Base-by-base conservation (phyloP, 2,113 vertebrate species). In the Festucalex cinctus region DNA sequence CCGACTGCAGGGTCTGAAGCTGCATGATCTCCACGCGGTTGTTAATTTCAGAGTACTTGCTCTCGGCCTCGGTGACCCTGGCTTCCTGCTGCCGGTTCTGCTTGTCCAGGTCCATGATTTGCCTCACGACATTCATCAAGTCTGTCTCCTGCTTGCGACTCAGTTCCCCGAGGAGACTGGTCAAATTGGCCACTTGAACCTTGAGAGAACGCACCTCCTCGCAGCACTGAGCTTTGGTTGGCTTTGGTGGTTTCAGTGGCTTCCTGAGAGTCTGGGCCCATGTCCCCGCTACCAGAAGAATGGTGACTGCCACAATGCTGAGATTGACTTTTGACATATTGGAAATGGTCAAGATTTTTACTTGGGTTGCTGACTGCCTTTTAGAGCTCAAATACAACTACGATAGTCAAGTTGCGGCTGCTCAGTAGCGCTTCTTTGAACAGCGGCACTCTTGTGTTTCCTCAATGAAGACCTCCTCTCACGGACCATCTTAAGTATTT, bases 11-110 rank as follows among this genome's bases (percentile, higher is more conserved):
- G 0, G 95, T 94, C 76, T 98, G 95, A 0, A 98, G 91, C 76
- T 98, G 96, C 92, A 98, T 95, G 85, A 97, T 96, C 74, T 94
- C 94, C 0, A 99, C 92, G 26, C 95, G 94, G 90, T 92, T 97
- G 92, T 96, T 96, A 87, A 99, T 95, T 57, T 98, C 95, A 0
- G 95, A 98, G 88, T 95, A 98, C 73, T 95, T 98, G 92, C 94
- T 93, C 90, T 99, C 96, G 0, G 93, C 96, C 0, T 95, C 95
- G 0, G 89, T 84, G 65, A 99, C 93, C 16, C 96, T 91, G 0
- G 88, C 80, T 79, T 96, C 94, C 76, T 95, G 91, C 82, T 92
- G 92, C 83, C 93, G 93, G 87, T 91, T 88, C 74, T 76, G 91
- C 68, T 94, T 91, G 72, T 98, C 95, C 90, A 98, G 90, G 69